A percentile compares a stretch with the other conserved stretches of the same genome.
These are phyloP conservation scores for Ochotona princeps DNA, from an alignment of 2,113 vertebrate genomes.

Conservation along the genomic window DNA sequence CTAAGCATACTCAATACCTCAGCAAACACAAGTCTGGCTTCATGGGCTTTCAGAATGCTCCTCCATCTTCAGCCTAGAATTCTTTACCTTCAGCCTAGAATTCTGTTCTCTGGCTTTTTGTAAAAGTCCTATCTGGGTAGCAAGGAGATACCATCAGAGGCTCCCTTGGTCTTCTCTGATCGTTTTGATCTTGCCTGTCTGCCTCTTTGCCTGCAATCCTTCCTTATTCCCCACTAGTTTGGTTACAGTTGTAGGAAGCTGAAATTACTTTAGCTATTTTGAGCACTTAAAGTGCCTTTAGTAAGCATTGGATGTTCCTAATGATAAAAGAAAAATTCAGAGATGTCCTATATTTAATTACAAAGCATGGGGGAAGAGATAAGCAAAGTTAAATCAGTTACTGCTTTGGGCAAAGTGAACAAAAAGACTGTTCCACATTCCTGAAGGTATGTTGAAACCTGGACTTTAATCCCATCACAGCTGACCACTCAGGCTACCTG, in stretches of 20 bases:
- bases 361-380: too few relatives aligned
- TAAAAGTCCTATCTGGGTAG: neutral
- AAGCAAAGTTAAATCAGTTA: too few relatives aligned
- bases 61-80: neutral
- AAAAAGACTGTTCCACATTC: too few relatives aligned
- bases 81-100: neutral
- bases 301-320: neutral
- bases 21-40: neutral
- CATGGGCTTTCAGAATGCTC: neutral
- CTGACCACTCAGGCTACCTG: too few relatives aligned
- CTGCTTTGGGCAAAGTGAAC: too few relatives aligned
- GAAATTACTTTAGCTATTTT: slow-evolving; percentile 1
- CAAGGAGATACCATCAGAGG: neutral
- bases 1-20: neutral
- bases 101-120: neutral
- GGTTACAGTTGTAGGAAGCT: neutral
- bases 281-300: neutral
- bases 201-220: neutral
- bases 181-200: neutral
- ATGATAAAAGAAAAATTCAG: neutral
- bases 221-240: neutral
- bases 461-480: too few relatives aligned
- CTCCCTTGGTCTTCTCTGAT: neutral
- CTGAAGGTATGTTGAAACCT: too few relatives aligned
- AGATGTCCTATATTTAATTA: too few relatives aligned